phyloP scores from a whole-genome alignment of 2,888 invertebrate genomes.

The Ophonus ardosiacus region DNA sequence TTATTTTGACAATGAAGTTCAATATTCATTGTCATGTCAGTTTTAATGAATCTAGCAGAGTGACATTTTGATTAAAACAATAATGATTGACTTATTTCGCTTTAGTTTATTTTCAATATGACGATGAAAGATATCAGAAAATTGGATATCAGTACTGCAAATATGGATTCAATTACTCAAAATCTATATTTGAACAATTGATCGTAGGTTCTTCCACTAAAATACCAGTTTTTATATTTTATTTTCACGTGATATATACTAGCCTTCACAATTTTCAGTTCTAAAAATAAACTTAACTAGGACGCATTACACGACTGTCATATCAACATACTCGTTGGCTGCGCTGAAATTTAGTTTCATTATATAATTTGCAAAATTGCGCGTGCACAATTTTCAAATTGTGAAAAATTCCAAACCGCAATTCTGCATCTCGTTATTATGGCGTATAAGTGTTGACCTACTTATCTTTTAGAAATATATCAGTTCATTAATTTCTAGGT shows the following conservation, averaged over 20 bases:
- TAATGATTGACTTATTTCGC: constrained; percentile 33
- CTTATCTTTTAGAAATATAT: not conserved
- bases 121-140: constrained; percentile 44
- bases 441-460: not conserved
- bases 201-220: not conserved
- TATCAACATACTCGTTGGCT: not conserved
- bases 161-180: constrained; percentile 34
- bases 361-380: not conserved
- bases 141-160: constrained; percentile 39
- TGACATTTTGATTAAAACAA: constrained; percentile 11
- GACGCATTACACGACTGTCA: not conserved
- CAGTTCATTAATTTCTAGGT: not conserved
- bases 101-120: constrained; percentile 22
- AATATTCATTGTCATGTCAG: not conserved
- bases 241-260: not conserved
- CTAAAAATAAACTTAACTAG: not conserved
- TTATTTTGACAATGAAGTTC: not conserved
- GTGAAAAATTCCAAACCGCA: not conserved
- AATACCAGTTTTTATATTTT: not conserved
- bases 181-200: constrained; percentile 33
- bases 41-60: not conserved
- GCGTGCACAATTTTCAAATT: not conserved
- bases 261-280: not conserved
- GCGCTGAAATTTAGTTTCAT: not conserved
- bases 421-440: not conserved